A percentile compares a stretch with the other conserved stretches of the same genome.
Conservation (phyloP, 1,140 invertebrate genomes). For the Pomacea maculata region DNA sequence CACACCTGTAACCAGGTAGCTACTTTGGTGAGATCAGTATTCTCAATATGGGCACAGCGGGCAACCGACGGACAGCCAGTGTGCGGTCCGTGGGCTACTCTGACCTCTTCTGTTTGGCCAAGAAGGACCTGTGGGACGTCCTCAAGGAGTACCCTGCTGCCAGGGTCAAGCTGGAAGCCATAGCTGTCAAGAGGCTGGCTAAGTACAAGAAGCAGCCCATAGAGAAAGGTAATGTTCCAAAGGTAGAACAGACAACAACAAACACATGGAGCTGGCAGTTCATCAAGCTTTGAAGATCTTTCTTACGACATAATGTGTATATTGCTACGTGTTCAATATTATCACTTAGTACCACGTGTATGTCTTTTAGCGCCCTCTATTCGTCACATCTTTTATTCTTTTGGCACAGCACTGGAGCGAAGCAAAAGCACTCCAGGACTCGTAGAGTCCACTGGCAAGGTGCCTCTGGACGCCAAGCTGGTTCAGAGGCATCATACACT, state of each 20-base stretch:
- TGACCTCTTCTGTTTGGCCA: slow-evolving; percentile 97
- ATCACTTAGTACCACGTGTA: too few relatives aligned
- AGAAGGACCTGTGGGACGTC: slow-evolving; percentile 99
- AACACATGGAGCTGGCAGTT: too few relatives aligned
- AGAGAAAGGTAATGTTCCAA: slow-evolving; percentile 51
- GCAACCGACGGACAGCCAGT: slow-evolving; percentile 78
- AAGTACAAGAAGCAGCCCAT: slow-evolving; percentile 63
- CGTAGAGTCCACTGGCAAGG: slow-evolving; percentile 87
- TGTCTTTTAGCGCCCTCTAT: too few relatives aligned
- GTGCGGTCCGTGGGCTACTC: slow-evolving; percentile 98
- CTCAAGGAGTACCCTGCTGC: slow-evolving; percentile 98
- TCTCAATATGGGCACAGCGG: slow-evolving; percentile 99
- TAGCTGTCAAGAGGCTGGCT: slow-evolving; percentile 90
- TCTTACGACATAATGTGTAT: too few relatives aligned
- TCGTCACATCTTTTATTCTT: too few relatives aligned
- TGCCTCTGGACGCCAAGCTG: slow-evolving; percentile 87
- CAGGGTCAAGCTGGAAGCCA: slow-evolving; percentile 93
- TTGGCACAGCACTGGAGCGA: slow-evolving; percentile 83
- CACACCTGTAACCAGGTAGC: slow-evolving; percentile 73
- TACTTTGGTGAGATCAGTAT: slow-evolving; percentile 99
- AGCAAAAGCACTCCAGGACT: slow-evolving; percentile 94
- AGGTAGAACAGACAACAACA: neutral
- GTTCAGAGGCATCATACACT: slow-evolving; percentile 56
- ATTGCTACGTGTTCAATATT: too few relatives aligned
- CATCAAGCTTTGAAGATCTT: too few relatives aligned